phyloP scores from a whole-genome alignment of 2,888 invertebrate genomes.

The Harpalus rubripes region DNA sequence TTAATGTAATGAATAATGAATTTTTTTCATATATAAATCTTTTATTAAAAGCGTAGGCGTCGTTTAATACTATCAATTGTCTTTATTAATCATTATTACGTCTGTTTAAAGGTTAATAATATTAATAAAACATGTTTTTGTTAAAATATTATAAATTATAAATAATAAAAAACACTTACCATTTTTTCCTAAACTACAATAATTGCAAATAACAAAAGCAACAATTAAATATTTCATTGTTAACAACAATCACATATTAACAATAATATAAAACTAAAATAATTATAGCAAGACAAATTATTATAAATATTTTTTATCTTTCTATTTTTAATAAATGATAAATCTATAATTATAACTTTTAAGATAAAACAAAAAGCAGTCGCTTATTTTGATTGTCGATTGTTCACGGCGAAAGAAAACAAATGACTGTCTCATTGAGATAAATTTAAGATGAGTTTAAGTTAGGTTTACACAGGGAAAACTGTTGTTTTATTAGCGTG shows the following conservation, averaged over 20 bases:
- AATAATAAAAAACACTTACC: background rate
- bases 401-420: constrained; percentile 1
- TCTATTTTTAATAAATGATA: too few species aligned
- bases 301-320: too few species aligned
- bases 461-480: background rate
- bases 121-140: too few species aligned
- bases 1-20: too few species aligned
- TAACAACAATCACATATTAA: background rate
- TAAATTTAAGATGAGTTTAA: background rate
- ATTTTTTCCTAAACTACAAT: background rate
- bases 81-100: too few species aligned
- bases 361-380: background rate
- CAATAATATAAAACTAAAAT: too few species aligned
- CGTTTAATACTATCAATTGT: too few species aligned
- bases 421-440: background rate
- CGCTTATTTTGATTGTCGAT: background rate
- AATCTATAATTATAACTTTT: background rate
- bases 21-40: too few species aligned
- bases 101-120: too few species aligned
- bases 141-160: too few species aligned
- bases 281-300: too few species aligned
- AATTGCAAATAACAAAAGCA: background rate
- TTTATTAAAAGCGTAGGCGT: too few species aligned
- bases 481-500: background rate
- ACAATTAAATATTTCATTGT: background rate